A percentile compares a stretch with the other conserved stretches of the same genome.
phyloP scores from a whole-genome alignment of 2,797 vertebrate genomes.

The Sebastes elongatus region DNA sequence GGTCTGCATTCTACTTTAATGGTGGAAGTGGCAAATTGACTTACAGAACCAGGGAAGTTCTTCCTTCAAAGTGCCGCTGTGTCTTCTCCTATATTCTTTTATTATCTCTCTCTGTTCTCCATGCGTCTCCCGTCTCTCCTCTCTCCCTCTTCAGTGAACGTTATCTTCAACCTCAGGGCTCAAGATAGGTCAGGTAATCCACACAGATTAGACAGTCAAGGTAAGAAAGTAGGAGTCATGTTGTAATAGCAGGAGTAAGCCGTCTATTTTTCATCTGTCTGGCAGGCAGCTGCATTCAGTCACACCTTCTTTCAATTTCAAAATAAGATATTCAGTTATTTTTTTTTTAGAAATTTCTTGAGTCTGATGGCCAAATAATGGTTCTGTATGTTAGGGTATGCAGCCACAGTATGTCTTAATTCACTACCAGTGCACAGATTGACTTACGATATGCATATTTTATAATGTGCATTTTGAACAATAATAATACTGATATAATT shows the following conservation, averaged over 20 bases:
- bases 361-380: not conserved
- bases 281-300: not conserved
- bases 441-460: not conserved
- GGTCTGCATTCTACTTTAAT: not conserved
- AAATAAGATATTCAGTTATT: not conserved
- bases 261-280: slow-evolving; percentile 53
- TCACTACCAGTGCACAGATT: not conserved
- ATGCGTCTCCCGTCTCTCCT: not conserved
- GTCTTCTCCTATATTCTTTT: not conserved
- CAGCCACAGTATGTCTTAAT: not conserved
- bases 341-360: not conserved
- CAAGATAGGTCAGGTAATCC: slow-evolving; percentile 58
- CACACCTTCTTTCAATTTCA: not conserved
- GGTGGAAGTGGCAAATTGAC: not conserved
- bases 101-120: not conserved
- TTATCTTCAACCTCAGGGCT: slow-evolving; percentile 22
- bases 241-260: slow-evolving; percentile 28
- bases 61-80: not conserved
- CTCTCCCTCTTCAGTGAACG: slow-evolving; percentile 5
- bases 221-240: slow-evolving; percentile 8
- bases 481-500: not conserved
- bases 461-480: not conserved
- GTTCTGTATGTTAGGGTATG: not conserved
- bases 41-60: not conserved
- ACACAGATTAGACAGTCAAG: slow-evolving; percentile 54